Conservation (phyloP, 2,888 invertebrate species). For the Diadegma fenestrale region DNA sequence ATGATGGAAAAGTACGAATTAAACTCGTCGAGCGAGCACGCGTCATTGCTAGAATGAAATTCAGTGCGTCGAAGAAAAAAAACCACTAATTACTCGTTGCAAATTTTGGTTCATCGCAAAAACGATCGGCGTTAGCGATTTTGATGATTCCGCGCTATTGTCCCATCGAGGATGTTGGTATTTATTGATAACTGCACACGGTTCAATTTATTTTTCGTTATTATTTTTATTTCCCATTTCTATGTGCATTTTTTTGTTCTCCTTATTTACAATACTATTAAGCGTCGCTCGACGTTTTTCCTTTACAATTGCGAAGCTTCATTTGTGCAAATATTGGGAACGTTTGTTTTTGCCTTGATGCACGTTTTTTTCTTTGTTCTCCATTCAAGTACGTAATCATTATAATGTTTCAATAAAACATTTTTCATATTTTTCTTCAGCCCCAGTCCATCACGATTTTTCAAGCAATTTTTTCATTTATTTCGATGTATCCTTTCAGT, state of each 20-base stretch:
- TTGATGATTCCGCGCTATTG: constrained; percentile 78
- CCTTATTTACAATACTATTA: constrained; percentile 80
- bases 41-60: constrained; percentile 75
- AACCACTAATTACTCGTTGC: constrained; percentile 51
- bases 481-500: constrained; percentile 71
- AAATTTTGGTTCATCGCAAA: constrained; percentile 45
- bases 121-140: constrained; percentile 74
- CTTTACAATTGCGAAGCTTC: constrained; percentile 74
- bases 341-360: constrained; percentile 69
- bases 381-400: constrained; percentile 71
- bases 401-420: constrained; percentile 39
- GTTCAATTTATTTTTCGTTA: constrained; percentile 78
- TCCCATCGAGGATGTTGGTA: constrained; percentile 79
- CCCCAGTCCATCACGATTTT: constrained; percentile 24
- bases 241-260: constrained; percentile 40
- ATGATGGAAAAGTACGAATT: constrained; percentile 10
- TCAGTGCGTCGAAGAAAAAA: constrained; percentile 64
- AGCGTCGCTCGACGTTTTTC: constrained; percentile 76
- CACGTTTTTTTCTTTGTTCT: constrained; percentile 62
- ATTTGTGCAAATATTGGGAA: constrained; percentile 76
- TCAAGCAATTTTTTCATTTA: constrained; percentile 57
- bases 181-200: constrained; percentile 80
- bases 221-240: constrained; percentile 52
- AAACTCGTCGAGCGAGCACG: constrained; percentile 25
- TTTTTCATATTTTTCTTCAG: constrained; percentile 40